Percentiles rank a stretch among this genome's conserved stretches.
phyloP scores from a whole-genome alignment of 2,888 invertebrate genomes.

The Cephus rjabovi region DNA sequence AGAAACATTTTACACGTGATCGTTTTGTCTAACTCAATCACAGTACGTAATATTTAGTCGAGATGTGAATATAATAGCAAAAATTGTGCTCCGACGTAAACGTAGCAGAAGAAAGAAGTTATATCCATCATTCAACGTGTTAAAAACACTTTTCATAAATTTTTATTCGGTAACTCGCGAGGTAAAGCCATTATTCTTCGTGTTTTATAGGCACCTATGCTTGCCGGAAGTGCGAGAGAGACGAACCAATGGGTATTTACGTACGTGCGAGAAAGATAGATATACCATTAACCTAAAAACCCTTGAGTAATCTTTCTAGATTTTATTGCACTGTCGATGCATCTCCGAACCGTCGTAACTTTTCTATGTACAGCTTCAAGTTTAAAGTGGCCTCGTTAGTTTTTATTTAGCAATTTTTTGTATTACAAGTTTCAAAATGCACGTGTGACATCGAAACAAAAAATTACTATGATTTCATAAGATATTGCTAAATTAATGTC shows the following conservation, averaged over 20 bases:
- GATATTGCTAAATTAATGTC: background rate
- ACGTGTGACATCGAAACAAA: background rate
- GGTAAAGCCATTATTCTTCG: too few relatives aligned
- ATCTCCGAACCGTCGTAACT: background rate
- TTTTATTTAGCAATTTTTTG: background rate
- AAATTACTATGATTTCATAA: background rate
- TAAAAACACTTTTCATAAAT: too few relatives aligned
- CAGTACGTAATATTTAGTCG: too few relatives aligned
- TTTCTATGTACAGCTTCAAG: background rate
- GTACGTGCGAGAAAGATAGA: background rate
- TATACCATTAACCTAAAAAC: background rate
- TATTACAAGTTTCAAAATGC: background rate
- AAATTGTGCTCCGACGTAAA: too few relatives aligned
- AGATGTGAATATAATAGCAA: too few relatives aligned
- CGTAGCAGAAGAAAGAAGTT: too few relatives aligned
- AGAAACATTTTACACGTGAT: too few relatives aligned
- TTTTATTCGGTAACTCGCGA: too few relatives aligned
- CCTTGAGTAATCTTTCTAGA: background rate
- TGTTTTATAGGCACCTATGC: background rate
- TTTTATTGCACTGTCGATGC: background rate
- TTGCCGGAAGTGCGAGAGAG: background rate
- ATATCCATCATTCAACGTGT: too few relatives aligned
- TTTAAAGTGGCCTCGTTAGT: background rate
- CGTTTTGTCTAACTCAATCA: too few relatives aligned
- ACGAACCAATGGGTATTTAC: background rate